Evolutionary conservation across 2,113 vertebrate genomes (phyloP), one percentile per base, ranked within the genome.

Genomic region (Sardina pilchardus): DNA sequence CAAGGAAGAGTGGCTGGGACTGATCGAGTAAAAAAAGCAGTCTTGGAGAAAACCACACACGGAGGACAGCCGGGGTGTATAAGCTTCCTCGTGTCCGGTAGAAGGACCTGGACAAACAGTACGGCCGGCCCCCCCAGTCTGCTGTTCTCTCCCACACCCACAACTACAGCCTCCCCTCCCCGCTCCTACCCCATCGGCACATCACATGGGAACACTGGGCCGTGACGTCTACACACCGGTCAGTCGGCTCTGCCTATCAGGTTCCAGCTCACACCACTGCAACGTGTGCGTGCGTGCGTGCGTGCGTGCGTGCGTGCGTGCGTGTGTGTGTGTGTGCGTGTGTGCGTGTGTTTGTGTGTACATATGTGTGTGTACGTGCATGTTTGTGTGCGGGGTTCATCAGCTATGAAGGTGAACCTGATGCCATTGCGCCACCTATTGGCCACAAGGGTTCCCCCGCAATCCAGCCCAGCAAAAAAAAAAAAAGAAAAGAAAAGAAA

Each of bases 351-450:
- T 34, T 8, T 30, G 59, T 63, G 24, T 63, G 59, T 24, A 24
- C 3, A 24, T 63, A 24, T 63, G 59, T 63, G 24, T 63, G 19
- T 24, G 59, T n/a, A n/a, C 26, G 59, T 63, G 59, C 26, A 24
- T 63, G 59, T 63, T 24, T 63, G 59, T 59, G 53, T 8, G 19
- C 1, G 8, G 10, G 48, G 48, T 2, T 50, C 48, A 30, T 26
- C 59, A 50, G 47, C 16, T 83, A 19, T 34, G n/a, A 30, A 36
- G 48, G 9, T 78, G 48, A 50, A 8, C 50, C 0, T 21, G 85
- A 88, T 85, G 83, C 82, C 85, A 87, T 67, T 89, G 87, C 42
- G 36, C 91, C 92, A 91, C 85, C 90, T 91, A 84, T 83, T 89
- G 87, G 86, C 82, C 81, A 89, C 4, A 34, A 3, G 9, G 16